Conservation (phyloP, 2,888 invertebrate species). For the Resseliella maxima region DNA sequence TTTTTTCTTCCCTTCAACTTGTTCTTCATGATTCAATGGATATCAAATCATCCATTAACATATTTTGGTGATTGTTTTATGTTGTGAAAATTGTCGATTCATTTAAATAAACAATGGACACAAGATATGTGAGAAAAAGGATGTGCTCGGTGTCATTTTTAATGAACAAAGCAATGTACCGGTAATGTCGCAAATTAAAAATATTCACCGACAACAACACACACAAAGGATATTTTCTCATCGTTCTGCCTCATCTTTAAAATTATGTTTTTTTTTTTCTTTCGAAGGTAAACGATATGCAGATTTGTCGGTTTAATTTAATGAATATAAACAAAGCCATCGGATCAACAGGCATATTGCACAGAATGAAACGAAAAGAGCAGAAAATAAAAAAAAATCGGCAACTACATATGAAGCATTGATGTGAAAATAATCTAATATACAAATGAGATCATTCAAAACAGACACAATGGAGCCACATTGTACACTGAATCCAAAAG, state of each 20-base stretch:
- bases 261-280: too few species aligned
- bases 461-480: slow-evolving; percentile 53
- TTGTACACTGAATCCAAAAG: slow-evolving; percentile 5
- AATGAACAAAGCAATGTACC: neutral
- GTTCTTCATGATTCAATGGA: slow-evolving; percentile 26
- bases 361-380: too few species aligned
- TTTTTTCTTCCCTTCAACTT: neutral
- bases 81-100: slow-evolving; percentile 11
- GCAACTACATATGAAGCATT: neutral
- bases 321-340: neutral
- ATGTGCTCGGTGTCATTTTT: slow-evolving; percentile 30
- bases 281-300: slow-evolving; percentile 41
- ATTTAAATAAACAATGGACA: slow-evolving; percentile 37
- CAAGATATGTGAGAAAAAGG: slow-evolving; percentile 39
- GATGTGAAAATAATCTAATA: slow-evolving; percentile 32
- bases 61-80: slow-evolving; percentile 22
- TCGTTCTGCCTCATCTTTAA: too few species aligned
- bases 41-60: slow-evolving; percentile 35
- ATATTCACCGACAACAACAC: neutral
- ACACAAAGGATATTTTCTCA: neutral
- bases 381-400: neutral
- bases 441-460: slow-evolving; percentile 14
- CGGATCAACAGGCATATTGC: too few species aligned
- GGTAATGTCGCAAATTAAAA: slow-evolving; percentile 42
- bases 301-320: neutral